Conservation (phyloP, 2,113 vertebrate species). For the Dasyornis broadbenti region DNA sequence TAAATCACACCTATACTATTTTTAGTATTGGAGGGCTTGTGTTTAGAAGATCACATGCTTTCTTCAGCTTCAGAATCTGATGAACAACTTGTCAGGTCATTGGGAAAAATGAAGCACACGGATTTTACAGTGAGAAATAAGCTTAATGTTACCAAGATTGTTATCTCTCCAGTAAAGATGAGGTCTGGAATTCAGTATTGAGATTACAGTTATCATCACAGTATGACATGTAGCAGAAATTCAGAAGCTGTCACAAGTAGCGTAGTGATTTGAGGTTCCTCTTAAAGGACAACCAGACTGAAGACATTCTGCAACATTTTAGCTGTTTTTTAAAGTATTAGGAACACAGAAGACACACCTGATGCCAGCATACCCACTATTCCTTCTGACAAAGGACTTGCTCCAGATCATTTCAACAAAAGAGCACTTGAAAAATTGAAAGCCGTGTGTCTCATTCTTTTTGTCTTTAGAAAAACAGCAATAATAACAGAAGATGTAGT, state of each 20-base stretch:
- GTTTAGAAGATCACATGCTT: background rate
- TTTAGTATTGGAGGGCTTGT: background rate
- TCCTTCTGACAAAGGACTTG: background rate
- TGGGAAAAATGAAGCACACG: background rate
- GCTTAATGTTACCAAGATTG: background rate
- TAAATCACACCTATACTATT: background rate
- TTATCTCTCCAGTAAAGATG: background rate
- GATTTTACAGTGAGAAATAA: background rate
- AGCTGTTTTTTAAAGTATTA: background rate
- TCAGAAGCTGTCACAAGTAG: background rate
- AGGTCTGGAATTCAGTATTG: background rate
- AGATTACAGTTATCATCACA: background rate
- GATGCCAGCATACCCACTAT: background rate
- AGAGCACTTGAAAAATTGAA: background rate
- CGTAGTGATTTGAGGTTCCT: background rate
- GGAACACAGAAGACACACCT: background rate
- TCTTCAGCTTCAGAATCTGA: background rate
- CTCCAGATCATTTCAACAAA: background rate
- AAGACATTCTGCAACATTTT: background rate
- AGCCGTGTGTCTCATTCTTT: background rate
- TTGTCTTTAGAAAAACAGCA: background rate
- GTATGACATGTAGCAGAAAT: background rate
- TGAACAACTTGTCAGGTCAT: background rate
- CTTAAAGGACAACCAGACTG: background rate
- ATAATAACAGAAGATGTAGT: background rate